Evolutionary conservation across 2,113 vertebrate species (phyloP).

Genomic region (Embiotoca jacksoni): DNA sequence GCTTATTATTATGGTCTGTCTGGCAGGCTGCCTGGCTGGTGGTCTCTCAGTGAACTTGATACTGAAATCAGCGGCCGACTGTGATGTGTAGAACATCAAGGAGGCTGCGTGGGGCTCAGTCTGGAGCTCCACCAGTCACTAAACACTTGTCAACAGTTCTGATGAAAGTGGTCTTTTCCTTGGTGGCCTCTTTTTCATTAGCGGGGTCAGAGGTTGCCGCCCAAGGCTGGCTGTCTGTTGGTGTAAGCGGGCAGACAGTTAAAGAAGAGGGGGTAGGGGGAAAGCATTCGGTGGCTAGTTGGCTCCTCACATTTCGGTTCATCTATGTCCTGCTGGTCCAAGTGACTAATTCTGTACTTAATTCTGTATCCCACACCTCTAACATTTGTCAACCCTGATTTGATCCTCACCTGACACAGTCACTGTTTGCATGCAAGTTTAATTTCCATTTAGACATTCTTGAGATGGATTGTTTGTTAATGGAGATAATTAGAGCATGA

Average conservation of each 20-base stretch:
- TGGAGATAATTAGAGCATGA: neutral
- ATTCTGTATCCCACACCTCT: neutral
- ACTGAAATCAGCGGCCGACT: conserved; percentile 69
- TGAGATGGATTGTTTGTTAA: no score
- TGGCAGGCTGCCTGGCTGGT: conserved; percentile 70
- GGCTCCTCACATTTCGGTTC: conserved; percentile 31
- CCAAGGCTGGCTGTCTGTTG: conserved; percentile 50
- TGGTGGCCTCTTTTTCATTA: conserved; percentile 82
- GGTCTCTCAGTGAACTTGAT: conserved; percentile 81
- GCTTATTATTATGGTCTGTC: conserved; percentile 75
- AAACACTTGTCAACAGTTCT: conserved; percentile 82
- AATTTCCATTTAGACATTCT: no score
- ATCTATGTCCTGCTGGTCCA: conserved; percentile 23
- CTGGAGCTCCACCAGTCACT: conserved; percentile 73
- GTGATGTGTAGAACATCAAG: conserved; percentile 57
- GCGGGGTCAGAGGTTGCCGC: conserved; percentile 77
- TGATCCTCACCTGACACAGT: neutral
- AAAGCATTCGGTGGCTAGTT: conserved; percentile 30
- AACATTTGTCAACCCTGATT: neutral
- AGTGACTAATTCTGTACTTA: neutral
- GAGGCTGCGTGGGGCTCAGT: conserved; percentile 50
- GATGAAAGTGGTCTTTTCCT: conserved; percentile 81
- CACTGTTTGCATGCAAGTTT: neutral
- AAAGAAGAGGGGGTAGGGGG: conserved; percentile 55
- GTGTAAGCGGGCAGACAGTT: conserved; percentile 60